A percentile compares a stretch with the other conserved stretches of the same genome.
These are phyloP conservation scores for Cheirogaleus major DNA, from an alignment of 2,797 vertebrate species.

Conservation along the genomic window DNA sequence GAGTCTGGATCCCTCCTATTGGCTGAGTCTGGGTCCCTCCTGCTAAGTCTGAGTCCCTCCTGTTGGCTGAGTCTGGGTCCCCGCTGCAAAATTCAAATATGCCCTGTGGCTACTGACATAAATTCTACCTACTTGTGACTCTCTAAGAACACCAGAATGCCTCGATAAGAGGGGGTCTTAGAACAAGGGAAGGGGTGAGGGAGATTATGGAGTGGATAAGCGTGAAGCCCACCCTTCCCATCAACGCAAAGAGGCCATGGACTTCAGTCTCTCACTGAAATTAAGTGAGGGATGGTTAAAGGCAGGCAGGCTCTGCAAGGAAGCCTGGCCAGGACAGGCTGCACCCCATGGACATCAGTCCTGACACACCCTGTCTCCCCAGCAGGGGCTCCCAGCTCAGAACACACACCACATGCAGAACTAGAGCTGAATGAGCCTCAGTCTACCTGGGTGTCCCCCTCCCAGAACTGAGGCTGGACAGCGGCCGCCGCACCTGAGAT, in stretches of 20 bases:
- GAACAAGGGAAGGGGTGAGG: neutral
- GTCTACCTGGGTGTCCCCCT: accelerated
- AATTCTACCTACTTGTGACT: neutral
- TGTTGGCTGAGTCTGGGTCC: neutral
- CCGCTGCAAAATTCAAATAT: neutral
- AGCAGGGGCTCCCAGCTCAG: accelerated
- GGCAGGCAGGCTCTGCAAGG: neutral
- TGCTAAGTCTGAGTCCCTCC: neutral
- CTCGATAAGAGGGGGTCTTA: neutral
- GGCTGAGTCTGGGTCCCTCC: neutral
- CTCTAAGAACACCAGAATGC: neutral
- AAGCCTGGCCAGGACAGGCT: neutral
- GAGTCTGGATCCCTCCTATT: neutral
- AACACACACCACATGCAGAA: accelerated
- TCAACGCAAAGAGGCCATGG: accelerated
- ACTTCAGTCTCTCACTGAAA: neutral
- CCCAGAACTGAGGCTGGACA: neutral
- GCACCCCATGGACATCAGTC: accelerated
- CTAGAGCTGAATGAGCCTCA: accelerated
- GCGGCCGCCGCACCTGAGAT: neutral
- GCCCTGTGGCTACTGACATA: neutral
- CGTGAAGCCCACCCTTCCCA: no score
- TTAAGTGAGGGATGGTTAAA: accelerated
- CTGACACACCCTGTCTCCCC: neutral
- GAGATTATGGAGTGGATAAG: accelerated